Evolutionary conservation across 2,888 invertebrate species (phyloP).

Genomic region (Blastobasis adustella): DNA sequence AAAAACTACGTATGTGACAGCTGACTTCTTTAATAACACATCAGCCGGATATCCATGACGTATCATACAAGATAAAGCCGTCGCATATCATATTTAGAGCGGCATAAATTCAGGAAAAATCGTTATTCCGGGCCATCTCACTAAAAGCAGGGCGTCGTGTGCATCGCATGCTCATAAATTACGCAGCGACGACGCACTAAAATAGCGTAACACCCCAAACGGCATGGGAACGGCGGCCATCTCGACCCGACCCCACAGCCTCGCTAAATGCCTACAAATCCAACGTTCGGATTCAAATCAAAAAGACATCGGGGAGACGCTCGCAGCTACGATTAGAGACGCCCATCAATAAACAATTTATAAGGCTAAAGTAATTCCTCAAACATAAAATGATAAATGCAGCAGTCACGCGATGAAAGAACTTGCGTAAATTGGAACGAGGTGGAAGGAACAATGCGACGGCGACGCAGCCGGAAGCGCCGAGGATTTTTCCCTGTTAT

Average conservation of each 20-base stretch:
- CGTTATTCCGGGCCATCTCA: conserved; percentile 54
- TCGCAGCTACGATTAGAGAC: conserved; percentile 54
- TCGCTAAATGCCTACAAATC: conserved; percentile 65
- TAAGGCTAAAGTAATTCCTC: conserved; percentile 47
- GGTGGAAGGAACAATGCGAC: conserved; percentile 46
- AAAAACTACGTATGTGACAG: no score
- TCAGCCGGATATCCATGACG: no score
- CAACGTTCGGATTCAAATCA: conserved; percentile 54
- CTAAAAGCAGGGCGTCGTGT: conserved; percentile 55
- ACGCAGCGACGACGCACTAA: conserved; percentile 62
- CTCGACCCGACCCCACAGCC: conserved; percentile 37
- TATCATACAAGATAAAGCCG: not conserved
- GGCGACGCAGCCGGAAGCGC: conserved; percentile 47
- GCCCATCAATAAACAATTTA: conserved; percentile 67
- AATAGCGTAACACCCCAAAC: conserved; percentile 70
- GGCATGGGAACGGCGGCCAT: conserved; percentile 58
- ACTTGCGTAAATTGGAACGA: conserved; percentile 50
- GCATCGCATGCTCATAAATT: conserved; percentile 66
- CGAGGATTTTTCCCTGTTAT: conserved; percentile 62
- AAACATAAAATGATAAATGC: conserved; percentile 54
- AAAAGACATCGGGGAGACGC: conserved; percentile 60
- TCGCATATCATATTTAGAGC: conserved; percentile 41
- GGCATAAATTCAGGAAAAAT: conserved; percentile 56
- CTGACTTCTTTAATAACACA: no score
- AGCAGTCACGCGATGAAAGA: conserved; percentile 54